Percentiles rank a stretch among this genome's conserved stretches.
Conservation (phyloP, 2,888 invertebrate genomes). For the Allophyes oxyacanthae region DNA sequence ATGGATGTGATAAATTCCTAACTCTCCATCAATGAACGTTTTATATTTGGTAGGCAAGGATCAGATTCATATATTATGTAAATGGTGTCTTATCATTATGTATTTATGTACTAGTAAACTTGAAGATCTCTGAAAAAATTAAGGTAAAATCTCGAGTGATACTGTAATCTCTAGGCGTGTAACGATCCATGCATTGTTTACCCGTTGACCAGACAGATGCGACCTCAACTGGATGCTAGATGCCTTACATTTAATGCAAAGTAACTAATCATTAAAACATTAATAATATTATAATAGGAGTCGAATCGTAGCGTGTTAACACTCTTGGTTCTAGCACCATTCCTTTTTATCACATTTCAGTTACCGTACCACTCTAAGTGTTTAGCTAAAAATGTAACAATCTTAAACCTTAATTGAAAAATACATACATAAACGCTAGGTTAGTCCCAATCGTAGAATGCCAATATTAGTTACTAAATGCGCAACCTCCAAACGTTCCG, state of each 20-base stretch:
- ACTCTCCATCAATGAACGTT: slow-evolving; percentile 70
- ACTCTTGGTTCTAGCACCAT: slow-evolving; percentile 90
- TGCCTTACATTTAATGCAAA: slow-evolving; percentile 86
- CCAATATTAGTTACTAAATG: slow-evolving; percentile 89
- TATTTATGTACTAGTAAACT: slow-evolving; percentile 83
- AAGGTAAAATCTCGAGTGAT: slow-evolving; percentile 87
- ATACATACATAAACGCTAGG: slow-evolving; percentile 89
- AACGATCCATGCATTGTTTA: slow-evolving; percentile 71
- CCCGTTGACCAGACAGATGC: slow-evolving; percentile 80
- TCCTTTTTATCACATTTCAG: slow-evolving; percentile 90
- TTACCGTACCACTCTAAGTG: slow-evolving; percentile 90
- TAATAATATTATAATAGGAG: slow-evolving; percentile 88
- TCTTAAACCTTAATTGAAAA: slow-evolving; percentile 89
- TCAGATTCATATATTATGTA: slow-evolving; percentile 76
- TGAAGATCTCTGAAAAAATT: slow-evolving; percentile 82
- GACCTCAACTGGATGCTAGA: slow-evolving; percentile 86
- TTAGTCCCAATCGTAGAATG: slow-evolving; percentile 90
- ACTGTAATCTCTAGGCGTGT: slow-evolving; percentile 86
- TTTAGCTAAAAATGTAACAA: slow-evolving; percentile 90
- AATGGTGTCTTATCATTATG: slow-evolving; percentile 82
- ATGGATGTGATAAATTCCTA: slow-evolving; percentile 71
- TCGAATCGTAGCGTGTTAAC: slow-evolving; percentile 89
- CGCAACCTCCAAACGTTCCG: slow-evolving; percentile 85
- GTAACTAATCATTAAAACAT: slow-evolving; percentile 86
- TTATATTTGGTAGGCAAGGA: slow-evolving; percentile 82